Evolutionary conservation across 2,113 vertebrate genomes (phyloP).

Genomic region (Pyxicephalus adspersus): DNA sequence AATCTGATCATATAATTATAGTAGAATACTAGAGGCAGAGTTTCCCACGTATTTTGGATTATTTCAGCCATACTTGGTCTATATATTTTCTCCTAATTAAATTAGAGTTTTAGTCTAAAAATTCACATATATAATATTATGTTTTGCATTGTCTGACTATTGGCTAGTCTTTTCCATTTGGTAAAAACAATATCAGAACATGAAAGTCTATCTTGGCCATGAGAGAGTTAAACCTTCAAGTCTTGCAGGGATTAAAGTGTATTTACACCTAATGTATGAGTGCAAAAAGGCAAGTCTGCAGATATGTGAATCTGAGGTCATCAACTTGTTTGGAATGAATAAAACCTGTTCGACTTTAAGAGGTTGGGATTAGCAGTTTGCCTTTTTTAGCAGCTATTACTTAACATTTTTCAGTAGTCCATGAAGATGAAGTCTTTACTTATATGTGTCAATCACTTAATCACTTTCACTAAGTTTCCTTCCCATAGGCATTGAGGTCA

Average conservation of each 20-base stretch:
- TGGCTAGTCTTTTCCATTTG: too few species aligned
- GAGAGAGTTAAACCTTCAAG: too few species aligned
- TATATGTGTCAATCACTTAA: conserved; percentile 41
- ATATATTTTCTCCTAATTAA: too few species aligned
- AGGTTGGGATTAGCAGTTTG: conserved; percentile 32
- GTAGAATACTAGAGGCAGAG: too few species aligned
- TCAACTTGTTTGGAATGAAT: conserved; percentile 26
- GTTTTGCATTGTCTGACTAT: too few species aligned
- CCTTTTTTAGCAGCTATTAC: conserved; percentile 29
- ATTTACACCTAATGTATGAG: neutral
- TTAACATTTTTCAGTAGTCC: conserved; percentile 30
- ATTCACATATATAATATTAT: too few species aligned
- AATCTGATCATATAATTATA: too few species aligned
- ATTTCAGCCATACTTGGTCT: too few species aligned
- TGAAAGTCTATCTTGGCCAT: too few species aligned
- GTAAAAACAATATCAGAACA: too few species aligned
- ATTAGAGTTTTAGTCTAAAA: too few species aligned
- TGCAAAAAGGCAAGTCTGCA: conserved; percentile 8
- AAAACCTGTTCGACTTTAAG: conserved; percentile 38
- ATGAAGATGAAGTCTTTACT: conserved; percentile 24
- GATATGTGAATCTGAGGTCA: conserved; percentile 2
- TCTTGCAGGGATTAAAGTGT: neutral
- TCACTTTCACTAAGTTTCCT: conserved; percentile 34
- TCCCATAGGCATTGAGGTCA: conserved; percentile 19
- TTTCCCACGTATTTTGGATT: too few species aligned